Evolutionary conservation across 2,113 vertebrate species (phyloP).

Genomic region (Regulus satrapa): DNA sequence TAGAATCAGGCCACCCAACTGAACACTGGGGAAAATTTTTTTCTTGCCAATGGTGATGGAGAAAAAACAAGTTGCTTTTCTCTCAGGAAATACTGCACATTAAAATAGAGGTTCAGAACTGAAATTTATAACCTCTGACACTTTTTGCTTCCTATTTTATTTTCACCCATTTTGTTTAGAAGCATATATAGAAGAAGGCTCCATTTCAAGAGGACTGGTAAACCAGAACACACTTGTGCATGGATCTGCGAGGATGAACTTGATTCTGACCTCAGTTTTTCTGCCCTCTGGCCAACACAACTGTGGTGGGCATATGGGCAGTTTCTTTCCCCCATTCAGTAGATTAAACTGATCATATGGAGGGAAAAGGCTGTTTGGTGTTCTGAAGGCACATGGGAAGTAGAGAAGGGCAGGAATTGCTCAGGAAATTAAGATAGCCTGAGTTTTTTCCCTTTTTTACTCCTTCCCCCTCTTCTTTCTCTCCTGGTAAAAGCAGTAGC

Average conservation of each 20-base stretch:
- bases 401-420: not conserved
- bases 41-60: not conserved
- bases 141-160: not conserved
- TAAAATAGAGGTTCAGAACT: not conserved
- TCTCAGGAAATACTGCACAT: fast-evolving
- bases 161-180: not conserved
- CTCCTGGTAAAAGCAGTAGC: not conserved
- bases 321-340: not conserved
- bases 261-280: not conserved
- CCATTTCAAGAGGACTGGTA: not conserved
- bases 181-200: not conserved
- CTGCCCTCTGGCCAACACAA: not conserved
- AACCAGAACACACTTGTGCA: not conserved
- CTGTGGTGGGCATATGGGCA: fast-evolving
- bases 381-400: not conserved
- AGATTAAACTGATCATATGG: not conserved
- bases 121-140: not conserved
- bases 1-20: not conserved
- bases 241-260: not conserved
- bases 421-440: not conserved
- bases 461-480: not conserved
- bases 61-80: not conserved
- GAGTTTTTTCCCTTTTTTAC: not conserved
- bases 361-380: not conserved
- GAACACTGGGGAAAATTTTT: not conserved